Evolutionary conservation across 2,113 vertebrate species (phyloP), one percentile per base, ranked within the genome.

Genomic region (Aspidoscelis tigris): DNA sequence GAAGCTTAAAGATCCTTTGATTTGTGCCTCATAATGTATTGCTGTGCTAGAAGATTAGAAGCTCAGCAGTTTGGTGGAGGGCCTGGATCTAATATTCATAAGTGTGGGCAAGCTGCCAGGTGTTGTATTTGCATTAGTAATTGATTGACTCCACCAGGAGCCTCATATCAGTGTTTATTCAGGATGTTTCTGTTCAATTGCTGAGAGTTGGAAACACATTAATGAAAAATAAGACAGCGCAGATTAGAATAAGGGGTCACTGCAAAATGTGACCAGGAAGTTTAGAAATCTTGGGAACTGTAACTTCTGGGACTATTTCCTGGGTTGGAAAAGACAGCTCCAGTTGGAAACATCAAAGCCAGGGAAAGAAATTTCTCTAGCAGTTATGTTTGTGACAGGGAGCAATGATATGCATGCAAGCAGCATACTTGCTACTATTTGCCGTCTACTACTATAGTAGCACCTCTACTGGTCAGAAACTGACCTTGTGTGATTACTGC

Each of bases 101-200:
- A 88, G 75, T 2, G 33, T 8, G 84, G 33, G 71, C 50, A 86
- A 47, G 64, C 44, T 69, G 74, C 70, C 4, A 79, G 80, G 39
- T 43, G 78, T 76, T 68, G 12, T 82, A 26, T 70, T 89, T 87
- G 53, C 74, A 83, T 16, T 20, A 88, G 70, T 78, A 91, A 50
- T 0, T 72, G 74, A 44, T 72, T 69, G n/a, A 61, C 50, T 61
- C 80, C 80, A 43, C 69, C 6, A 7, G 80, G 69, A 72, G 53
- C 50, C 9, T 26, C 21, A 7, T 71, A 78, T 64, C 9, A 6
- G 76, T 84, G 55, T 72, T 44, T 33, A 64, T 78, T 84, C 55
- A 78, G 68, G 55, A 61, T 71, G 66, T 64, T 72, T 84, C 69
- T 47, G 58, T 84, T 78, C 58, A 61, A 78, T 44, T 5, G 18